phyloP scores from a whole-genome alignment of 2,888 invertebrate species.

The Limnephilus auricula region DNA sequence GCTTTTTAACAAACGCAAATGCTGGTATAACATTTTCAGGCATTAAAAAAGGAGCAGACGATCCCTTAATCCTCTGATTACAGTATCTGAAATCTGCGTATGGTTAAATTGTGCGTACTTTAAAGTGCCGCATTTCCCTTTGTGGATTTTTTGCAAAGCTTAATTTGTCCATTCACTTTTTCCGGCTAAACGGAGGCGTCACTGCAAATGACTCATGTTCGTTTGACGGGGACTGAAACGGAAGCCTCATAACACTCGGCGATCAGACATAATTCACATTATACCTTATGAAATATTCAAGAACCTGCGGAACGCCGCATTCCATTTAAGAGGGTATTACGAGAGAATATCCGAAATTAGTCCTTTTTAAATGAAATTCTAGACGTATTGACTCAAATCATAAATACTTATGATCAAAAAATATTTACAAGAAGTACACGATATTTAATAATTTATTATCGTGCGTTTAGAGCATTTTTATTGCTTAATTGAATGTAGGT shows the following conservation, averaged over 20 bases:
- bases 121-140: background rate
- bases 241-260: conserved; percentile 13
- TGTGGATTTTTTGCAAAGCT: conserved; percentile 44
- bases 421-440: too few species aligned
- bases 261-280: background rate
- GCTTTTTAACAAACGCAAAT: too few species aligned
- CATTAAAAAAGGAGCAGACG: background rate
- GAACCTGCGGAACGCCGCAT: background rate
- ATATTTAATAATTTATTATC: too few species aligned
- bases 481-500: too few species aligned
- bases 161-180: conserved; percentile 51
- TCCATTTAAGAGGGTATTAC: too few species aligned
- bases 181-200: conserved; percentile 41
- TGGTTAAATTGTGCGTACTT: background rate
- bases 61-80: background rate
- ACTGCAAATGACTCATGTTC: conserved; percentile 36
- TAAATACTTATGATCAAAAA: too few species aligned
- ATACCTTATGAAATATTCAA: background rate
- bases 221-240: background rate
- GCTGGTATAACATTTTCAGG: too few species aligned
- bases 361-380: too few species aligned
- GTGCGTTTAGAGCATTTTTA: too few species aligned
- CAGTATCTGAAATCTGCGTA: background rate
- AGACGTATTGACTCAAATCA: too few species aligned
- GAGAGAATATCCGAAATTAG: too few species aligned